Evolutionary conservation across 2,888 invertebrate genomes (phyloP).

Genomic region (Pegoplata infirma): DNA sequence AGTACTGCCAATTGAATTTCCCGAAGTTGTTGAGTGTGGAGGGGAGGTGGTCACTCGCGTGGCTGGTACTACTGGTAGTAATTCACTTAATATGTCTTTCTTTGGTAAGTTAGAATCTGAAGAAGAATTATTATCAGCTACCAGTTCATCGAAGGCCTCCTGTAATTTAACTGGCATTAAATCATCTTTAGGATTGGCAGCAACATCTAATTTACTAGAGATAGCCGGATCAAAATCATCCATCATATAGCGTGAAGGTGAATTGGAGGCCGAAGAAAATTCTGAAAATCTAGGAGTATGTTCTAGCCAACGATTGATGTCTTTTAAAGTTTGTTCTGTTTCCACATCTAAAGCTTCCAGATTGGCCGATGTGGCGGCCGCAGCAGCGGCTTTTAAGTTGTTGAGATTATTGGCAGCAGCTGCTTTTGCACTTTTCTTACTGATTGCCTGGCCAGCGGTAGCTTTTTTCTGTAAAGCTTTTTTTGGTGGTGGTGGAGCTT

Average conservation of each 20-base stretch:
- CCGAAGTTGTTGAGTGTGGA: constrained; percentile 74
- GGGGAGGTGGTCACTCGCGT: constrained; percentile 75
- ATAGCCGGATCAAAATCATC: constrained; percentile 82
- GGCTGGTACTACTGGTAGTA: constrained; percentile 67
- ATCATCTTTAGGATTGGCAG: constrained; percentile 76
- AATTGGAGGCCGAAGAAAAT: constrained; percentile 88
- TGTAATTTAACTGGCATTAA: constrained; percentile 77
- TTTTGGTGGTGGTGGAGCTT: constrained; percentile 68
- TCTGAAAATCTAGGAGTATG: constrained; percentile 88
- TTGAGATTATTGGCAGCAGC: constrained; percentile 63
- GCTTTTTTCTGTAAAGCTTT: constrained; percentile 64
- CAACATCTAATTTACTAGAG: constrained; percentile 77
- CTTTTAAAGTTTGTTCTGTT: constrained; percentile 84
- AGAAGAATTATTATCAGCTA: constrained; percentile 69
- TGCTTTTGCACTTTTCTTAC: constrained; percentile 49
- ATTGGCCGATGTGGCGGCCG: constrained; percentile 74
- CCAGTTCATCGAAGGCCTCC: constrained; percentile 79
- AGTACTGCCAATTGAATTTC: constrained; percentile 75
- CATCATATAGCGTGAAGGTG: constrained; percentile 83
- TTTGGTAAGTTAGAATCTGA: constrained; percentile 65
- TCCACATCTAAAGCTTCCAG: constrained; percentile 85
- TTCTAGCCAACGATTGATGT: constrained; percentile 93
- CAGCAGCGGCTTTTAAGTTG: constrained; percentile 30
- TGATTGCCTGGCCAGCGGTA: constrained; percentile 41
- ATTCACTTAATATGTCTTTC: constrained; percentile 67